A percentile compares a stretch with the other conserved stretches of the same genome.
Conservation (phyloP, 1,140 invertebrate species). For the Leguminivora glycinivorella region DNA sequence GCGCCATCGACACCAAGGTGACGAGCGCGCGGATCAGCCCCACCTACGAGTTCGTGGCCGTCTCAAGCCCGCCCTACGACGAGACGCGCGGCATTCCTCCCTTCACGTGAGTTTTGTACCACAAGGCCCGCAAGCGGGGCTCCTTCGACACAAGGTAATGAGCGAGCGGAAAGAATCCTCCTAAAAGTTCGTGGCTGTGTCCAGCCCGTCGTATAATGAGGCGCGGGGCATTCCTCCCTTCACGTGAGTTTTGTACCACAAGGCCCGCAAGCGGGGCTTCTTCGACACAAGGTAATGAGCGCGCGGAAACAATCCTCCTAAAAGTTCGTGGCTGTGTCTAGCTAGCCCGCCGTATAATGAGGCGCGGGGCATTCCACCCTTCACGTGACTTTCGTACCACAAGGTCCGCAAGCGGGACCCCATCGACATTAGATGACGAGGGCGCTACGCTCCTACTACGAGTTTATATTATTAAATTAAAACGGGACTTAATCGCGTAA, state of each 20-base stretch:
- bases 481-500: no score
- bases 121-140: no score
- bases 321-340: slow-evolving; percentile 81
- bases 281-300: slow-evolving; percentile 83
- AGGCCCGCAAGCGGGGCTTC: no score
- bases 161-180: slow-evolving; percentile 52
- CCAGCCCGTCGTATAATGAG: slow-evolving; percentile 81
- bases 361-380: slow-evolving; percentile 78
- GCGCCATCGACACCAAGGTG: slow-evolving; percentile 84
- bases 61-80: slow-evolving; percentile 82
- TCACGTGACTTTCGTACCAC: slow-evolving; percentile 80
- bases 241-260: slow-evolving; percentile 75
- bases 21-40: slow-evolving; percentile 56
- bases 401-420: no score
- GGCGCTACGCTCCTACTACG: slow-evolving; percentile 58
- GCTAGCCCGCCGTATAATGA: slow-evolving; percentile 82
- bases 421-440: slow-evolving; percentile 82
- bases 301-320: slow-evolving; percentile 56
- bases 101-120: slow-evolving; percentile 82
- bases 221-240: slow-evolving; percentile 80
- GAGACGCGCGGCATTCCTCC: slow-evolving; percentile 76
- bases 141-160: slow-evolving; percentile 83
- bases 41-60: slow-evolving; percentile 79
- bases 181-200: slow-evolving; percentile 80
- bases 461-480: no score